These are phyloP conservation scores for Willowsia nigromaculata DNA, from an alignment of 2,888 invertebrate species.

Conservation along the genomic window DNA sequence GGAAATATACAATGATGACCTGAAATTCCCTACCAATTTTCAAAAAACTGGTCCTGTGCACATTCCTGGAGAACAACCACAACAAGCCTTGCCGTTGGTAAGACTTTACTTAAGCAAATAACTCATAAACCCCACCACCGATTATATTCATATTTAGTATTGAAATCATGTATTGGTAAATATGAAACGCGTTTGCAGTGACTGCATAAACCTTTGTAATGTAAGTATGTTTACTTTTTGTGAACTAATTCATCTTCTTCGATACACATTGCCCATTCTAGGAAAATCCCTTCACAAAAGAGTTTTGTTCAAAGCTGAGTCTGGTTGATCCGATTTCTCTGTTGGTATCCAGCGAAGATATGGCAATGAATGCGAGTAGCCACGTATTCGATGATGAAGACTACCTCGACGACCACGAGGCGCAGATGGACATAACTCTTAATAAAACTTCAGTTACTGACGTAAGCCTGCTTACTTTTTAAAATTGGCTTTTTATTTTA, in stretches of 20 bases:
- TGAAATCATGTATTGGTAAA: background rate
- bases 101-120: background rate
- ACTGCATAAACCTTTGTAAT: too few species aligned
- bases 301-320: slow-evolving; percentile 82
- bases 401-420: slow-evolving; percentile 20
- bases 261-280: slow-evolving; percentile 64
- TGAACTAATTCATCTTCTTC: slow-evolving; percentile 27
- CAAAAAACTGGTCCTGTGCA: slow-evolving; percentile 86
- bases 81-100: slow-evolving; percentile 63
- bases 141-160: too few species aligned
- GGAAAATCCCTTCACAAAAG: slow-evolving; percentile 82
- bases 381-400: background rate
- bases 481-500: too few species aligned
- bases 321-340: slow-evolving; percentile 91
- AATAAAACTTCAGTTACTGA: slow-evolving; percentile 62
- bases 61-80: slow-evolving; percentile 76
- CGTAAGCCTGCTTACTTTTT: slow-evolving; percentile 23
- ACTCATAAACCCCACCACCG: too few species aligned
- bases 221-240: too few species aligned
- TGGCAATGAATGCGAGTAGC: background rate
- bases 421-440: slow-evolving; percentile 74
- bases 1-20: slow-evolving; percentile 85
- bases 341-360: slow-evolving; percentile 37
- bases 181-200: too few species aligned
- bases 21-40: slow-evolving; percentile 90